These are phyloP conservation scores for Chondrosia reniformis DNA, from an alignment of 37 sponge, comb jelly and placozoan genomes.

Conservation along the genomic window DNA sequence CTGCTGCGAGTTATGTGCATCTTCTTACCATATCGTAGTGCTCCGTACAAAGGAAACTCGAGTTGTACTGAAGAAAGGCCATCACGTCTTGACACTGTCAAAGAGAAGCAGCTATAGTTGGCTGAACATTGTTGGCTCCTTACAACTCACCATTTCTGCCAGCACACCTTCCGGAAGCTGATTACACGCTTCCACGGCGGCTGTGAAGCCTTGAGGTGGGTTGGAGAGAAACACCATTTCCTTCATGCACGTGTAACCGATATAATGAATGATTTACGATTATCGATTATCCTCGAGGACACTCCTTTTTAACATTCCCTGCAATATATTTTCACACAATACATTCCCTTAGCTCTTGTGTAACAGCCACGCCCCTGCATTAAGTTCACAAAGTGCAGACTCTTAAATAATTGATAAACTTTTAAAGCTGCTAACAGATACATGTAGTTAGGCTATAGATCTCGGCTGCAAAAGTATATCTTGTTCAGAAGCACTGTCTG, in stretches of 20 bases:
- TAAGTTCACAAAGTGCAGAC: too few species aligned
- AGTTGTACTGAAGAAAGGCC: conserved; percentile 57
- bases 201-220: conserved; percentile 58
- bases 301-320: too few species aligned
- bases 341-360: too few species aligned
- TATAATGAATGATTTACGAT: too few species aligned
- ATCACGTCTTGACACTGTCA: conserved; percentile 75
- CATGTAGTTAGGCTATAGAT: too few species aligned
- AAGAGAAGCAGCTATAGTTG: not conserved
- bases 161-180: conserved; percentile 65
- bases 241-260: not conserved
- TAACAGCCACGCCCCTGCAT: too few species aligned
- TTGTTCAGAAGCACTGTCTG: too few species aligned
- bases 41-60: conserved; percentile 41
- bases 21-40: conserved; percentile 50
- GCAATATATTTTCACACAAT: too few species aligned
- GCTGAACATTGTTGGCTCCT: not conserved
- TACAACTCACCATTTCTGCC: conserved; percentile 67
- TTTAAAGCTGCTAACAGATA: too few species aligned
- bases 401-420: too few species aligned
- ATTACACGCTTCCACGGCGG: conserved; percentile 57
- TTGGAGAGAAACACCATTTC: conserved; percentile 60
- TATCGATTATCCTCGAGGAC: too few species aligned
- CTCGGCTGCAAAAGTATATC: too few species aligned
- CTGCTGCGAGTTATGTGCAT: not conserved